These are phyloP conservation scores for Trichonephila clavipes DNA, from an alignment of 1,140 invertebrate genomes.

Conservation along the genomic window DNA sequence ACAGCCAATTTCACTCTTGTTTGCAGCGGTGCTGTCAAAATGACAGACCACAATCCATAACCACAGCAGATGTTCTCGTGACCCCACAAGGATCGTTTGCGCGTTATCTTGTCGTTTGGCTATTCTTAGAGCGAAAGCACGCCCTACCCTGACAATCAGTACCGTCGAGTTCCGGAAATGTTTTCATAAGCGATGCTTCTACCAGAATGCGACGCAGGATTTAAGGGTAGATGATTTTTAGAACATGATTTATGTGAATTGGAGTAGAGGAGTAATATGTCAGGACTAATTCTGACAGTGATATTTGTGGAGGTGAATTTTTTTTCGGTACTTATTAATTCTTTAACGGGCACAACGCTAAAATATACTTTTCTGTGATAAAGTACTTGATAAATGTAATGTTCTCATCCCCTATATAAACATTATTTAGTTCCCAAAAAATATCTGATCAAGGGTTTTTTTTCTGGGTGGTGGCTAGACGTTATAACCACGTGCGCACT, in stretches of 20 bases:
- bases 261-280: too few species aligned
- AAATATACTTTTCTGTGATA: too few species aligned
- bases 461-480: too few species aligned
- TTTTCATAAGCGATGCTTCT: background rate
- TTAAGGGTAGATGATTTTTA: background rate
- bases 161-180: background rate
- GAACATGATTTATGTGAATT: background rate
- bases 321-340: too few species aligned
- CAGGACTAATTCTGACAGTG: too few species aligned
- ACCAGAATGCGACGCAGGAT: background rate
- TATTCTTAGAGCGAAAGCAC: background rate
- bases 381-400: too few species aligned
- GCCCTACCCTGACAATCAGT: background rate
- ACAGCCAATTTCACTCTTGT: slow-evolving; percentile 8
- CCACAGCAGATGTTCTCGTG: background rate
- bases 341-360: too few species aligned
- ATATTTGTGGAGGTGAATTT: too few species aligned
- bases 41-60: slow-evolving; percentile 16
- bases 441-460: too few species aligned
- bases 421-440: too few species aligned
- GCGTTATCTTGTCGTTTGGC: slow-evolving; percentile 17
- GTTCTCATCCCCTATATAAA: too few species aligned
- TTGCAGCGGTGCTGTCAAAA: background rate
- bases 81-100: slow-evolving; percentile 17
- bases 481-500: too few species aligned